Conservation (phyloP, 2,888 invertebrate genomes). For the Rhynchonema sp. region DNA sequence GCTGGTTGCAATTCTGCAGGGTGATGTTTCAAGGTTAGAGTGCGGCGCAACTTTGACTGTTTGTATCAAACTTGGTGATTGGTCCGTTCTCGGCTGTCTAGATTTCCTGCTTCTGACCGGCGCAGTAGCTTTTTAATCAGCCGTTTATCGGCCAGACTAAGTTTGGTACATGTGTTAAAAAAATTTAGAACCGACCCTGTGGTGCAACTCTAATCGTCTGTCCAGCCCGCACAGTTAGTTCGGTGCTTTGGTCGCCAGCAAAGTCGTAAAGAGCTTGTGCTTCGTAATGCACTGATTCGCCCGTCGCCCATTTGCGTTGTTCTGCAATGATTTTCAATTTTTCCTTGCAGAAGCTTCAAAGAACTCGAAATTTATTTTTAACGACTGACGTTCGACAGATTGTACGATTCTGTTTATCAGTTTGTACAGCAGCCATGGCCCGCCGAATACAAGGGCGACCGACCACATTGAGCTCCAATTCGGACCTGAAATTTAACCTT, state of each 20-base stretch:
- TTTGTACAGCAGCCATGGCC: conserved; percentile 71
- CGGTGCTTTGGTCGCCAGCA: conserved; percentile 45
- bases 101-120: too few relatives aligned
- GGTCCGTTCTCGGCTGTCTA: too few relatives aligned
- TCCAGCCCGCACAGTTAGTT: conserved; percentile 52
- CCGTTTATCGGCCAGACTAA: too few relatives aligned
- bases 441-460: conserved; percentile 61
- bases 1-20: conserved; percentile 50
- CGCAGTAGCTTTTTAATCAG: too few relatives aligned
- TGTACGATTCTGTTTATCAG: conserved; percentile 39
- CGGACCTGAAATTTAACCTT: too few relatives aligned
- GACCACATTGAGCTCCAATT: conserved; percentile 69
- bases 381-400: conserved; percentile 9
- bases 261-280: conserved; percentile 50
- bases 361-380: background rate
- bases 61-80: too few relatives aligned
- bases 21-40: too few relatives aligned
- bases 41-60: too few relatives aligned
- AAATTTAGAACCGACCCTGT: conserved; percentile 22
- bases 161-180: conserved; percentile 4
- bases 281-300: conserved; percentile 32
- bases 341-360: background rate
- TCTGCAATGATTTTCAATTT: background rate
- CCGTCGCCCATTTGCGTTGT: conserved; percentile 29
- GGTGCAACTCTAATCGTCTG: conserved; percentile 60